These are phyloP conservation scores for Leptocoma aspasia DNA, from an alignment of 2,113 vertebrate species.

Conservation along the genomic window DNA sequence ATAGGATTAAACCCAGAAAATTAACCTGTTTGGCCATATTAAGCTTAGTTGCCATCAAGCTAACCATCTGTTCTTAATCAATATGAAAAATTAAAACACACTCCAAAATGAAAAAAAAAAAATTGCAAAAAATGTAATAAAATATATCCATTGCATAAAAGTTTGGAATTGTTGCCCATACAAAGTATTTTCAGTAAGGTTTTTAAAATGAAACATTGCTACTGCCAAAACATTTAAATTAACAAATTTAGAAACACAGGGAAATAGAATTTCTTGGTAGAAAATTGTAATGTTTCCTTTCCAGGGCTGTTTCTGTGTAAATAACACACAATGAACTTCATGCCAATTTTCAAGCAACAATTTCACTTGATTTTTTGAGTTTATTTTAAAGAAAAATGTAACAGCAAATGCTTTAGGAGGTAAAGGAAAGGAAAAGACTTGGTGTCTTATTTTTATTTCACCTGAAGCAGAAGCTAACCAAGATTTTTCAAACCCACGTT, in stretches of 20 bases:
- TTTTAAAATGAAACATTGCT: not conserved
- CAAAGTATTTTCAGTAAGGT: not conserved
- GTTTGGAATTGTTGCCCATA: not conserved
- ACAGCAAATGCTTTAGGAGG: not conserved
- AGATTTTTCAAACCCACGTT: not conserved
- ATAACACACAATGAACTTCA: conserved; percentile 18
- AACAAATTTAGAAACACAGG: not conserved
- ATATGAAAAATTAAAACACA: not conserved
- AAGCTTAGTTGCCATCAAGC: not conserved
- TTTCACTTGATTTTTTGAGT: not conserved
- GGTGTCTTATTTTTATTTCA: not conserved
- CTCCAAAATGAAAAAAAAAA: not conserved
- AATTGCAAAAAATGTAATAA: not conserved
- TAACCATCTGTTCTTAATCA: not conserved
- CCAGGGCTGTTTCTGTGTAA: not conserved
- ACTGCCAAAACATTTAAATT: not conserved
- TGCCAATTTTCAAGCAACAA: not conserved
- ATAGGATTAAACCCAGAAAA: not conserved
- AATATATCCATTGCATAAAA: not conserved
- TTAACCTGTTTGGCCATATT: not conserved
- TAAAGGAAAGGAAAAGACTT: not conserved
- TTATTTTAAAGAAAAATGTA: not conserved
- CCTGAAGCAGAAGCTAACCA: not conserved
- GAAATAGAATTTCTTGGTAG: not conserved
- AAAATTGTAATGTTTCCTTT: conserved; percentile 13